These are phyloP conservation scores for Pyrrhosoma nymphula DNA, from an alignment of 2,888 invertebrate species.

Conservation along the genomic window DNA sequence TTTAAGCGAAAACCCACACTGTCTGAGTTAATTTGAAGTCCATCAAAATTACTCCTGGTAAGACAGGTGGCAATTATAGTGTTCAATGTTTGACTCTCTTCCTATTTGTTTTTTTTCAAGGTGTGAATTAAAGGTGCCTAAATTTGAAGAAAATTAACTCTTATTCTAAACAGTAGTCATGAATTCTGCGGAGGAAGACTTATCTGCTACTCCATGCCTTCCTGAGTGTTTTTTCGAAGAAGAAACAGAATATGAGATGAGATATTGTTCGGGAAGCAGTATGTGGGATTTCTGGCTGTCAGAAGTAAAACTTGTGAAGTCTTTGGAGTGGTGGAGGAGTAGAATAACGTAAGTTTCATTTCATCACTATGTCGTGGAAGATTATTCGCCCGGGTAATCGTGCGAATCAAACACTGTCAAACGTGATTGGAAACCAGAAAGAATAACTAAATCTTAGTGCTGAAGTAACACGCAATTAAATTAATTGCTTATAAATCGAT, in stretches of 20 bases:
- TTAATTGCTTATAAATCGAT: too few relatives aligned
- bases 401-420: too few relatives aligned
- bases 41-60: not conserved
- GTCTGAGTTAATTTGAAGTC: not conserved
- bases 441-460: too few relatives aligned
- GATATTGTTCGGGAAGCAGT: not conserved
- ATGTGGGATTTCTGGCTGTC: slow-evolving; percentile 54
- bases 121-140: not conserved
- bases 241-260: slow-evolving; percentile 33
- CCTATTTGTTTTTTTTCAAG: not conserved
- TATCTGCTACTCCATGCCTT: not conserved
- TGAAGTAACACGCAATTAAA: too few relatives aligned
- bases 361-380: too few relatives aligned
- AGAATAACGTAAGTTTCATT: slow-evolving; percentile 1
- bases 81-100: not conserved
- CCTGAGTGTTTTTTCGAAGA: not conserved
- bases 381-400: too few relatives aligned
- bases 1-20: not conserved
- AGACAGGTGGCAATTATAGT: not conserved
- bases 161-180: not conserved
- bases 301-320: not conserved
- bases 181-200: not conserved
- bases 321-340: slow-evolving; percentile 6
- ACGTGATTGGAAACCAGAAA: too few relatives aligned
- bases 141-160: not conserved